A percentile compares a stretch with the other conserved stretches of the same genome.
These are phyloP conservation scores for Hippocampus mohnikei DNA, from an alignment of 2,113 vertebrate species.

Conservation along the genomic window DNA sequence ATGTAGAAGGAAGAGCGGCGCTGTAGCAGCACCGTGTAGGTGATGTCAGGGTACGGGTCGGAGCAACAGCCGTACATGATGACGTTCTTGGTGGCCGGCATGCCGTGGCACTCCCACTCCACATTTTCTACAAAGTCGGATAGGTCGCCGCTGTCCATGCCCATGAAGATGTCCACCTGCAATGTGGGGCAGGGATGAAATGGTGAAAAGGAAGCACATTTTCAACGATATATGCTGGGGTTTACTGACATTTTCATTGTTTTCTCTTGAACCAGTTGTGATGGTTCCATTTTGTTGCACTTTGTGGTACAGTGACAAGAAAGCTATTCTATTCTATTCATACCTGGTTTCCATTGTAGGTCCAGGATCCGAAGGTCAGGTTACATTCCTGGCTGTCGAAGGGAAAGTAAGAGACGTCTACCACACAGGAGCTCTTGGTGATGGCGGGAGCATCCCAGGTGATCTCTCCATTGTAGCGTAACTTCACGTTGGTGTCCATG, in stretches of 20 bases:
- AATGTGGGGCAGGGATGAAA: not conserved
- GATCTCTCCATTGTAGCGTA: slow-evolving; percentile 90
- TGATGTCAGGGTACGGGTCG: slow-evolving; percentile 95
- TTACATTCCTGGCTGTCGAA: slow-evolving; percentile 96
- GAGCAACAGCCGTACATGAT: slow-evolving; percentile 97
- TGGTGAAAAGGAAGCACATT: not conserved
- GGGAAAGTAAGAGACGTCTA: slow-evolving; percentile 96
- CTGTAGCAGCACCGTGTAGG: slow-evolving; percentile 91
- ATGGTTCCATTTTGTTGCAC: no score
- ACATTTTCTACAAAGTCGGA: slow-evolving; percentile 95
- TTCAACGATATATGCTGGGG: no score
- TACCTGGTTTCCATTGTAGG: slow-evolving; percentile 97
- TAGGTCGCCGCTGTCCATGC: slow-evolving; percentile 88
- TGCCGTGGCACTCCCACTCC: slow-evolving; percentile 93
- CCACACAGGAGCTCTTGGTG: slow-evolving; percentile 96
- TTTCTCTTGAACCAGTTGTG: no score
- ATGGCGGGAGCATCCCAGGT: slow-evolving; percentile 96
- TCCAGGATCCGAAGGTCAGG: slow-evolving; percentile 97
- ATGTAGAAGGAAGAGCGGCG: slow-evolving; percentile 94
- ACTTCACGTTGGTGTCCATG: slow-evolving; percentile 90
- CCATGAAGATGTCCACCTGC: slow-evolving; percentile 89
- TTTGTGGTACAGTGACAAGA: no score
- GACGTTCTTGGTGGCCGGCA: slow-evolving; percentile 92
- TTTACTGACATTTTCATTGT: not conserved
- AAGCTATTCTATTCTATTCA: not conserved